Conservation (phyloP, 2,797 vertebrate genomes). For the Sebastes nivosus region DNA sequence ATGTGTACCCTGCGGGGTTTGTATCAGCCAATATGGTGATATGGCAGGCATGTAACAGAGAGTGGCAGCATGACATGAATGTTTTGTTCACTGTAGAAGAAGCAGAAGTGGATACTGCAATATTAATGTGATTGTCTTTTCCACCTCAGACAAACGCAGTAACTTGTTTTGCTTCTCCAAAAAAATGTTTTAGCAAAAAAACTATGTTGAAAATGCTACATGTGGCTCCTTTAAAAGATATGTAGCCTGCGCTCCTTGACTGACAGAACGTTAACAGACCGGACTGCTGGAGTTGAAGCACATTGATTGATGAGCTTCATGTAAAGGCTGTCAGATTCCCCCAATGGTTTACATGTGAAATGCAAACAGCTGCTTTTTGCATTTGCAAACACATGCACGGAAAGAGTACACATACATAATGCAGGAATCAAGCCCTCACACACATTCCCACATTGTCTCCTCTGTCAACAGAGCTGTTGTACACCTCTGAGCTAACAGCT, state of each 20-base stretch:
- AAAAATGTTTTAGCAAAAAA: background rate
- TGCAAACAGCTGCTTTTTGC: conserved; percentile 4
- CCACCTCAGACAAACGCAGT: background rate
- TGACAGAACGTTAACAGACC: background rate
- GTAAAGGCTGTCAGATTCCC: conserved; percentile 6
- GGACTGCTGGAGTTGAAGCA: background rate
- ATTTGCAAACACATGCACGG: conserved; percentile 4
- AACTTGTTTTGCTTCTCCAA: background rate
- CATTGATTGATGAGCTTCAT: conserved; percentile 31
- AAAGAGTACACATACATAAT: conserved; percentile 11
- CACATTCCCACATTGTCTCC: conserved; percentile 6
- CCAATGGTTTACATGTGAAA: conserved; percentile 1
- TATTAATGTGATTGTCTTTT: background rate
- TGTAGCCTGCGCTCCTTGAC: background rate
- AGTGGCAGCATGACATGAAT: background rate
- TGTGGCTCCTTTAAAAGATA: background rate
- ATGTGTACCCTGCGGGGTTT: background rate
- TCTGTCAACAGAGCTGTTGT: conserved; percentile 23
- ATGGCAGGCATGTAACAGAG: background rate
- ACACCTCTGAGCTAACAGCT: background rate
- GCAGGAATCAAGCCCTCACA: background rate
- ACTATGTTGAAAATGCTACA: background rate
- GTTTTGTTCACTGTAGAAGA: background rate
- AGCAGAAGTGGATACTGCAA: background rate
- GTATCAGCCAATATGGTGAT: background rate